Percentiles rank a stretch among this genome's conserved stretches.
Conservation (phyloP, 2,888 invertebrate species). For the Callosobruchus maculatus region DNA sequence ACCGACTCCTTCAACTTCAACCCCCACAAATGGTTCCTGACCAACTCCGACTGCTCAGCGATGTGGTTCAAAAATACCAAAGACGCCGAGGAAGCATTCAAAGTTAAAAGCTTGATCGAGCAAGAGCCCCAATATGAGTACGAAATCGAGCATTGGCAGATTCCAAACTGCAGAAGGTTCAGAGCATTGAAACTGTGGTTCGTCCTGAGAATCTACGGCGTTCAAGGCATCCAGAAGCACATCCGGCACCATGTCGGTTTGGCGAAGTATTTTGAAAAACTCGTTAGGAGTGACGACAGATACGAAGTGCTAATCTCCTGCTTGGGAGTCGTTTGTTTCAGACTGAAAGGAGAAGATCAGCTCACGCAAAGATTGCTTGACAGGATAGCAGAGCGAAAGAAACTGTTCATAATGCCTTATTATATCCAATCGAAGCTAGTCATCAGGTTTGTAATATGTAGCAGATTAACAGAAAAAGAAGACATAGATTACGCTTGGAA, state of each 20-base stretch:
- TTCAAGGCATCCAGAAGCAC: slow-evolving; percentile 72
- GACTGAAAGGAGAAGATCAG: slow-evolving; percentile 65
- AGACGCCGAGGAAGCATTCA: slow-evolving; percentile 79
- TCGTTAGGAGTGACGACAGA: slow-evolving; percentile 66
- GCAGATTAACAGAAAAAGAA: slow-evolving; percentile 61
- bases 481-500: slow-evolving; percentile 73
- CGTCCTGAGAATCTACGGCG: slow-evolving; percentile 78
- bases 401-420: slow-evolving; percentile 80
- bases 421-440: slow-evolving; percentile 65
- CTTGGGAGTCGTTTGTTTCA: slow-evolving; percentile 79
- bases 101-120: slow-evolving; percentile 52
- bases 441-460: slow-evolving; percentile 79
- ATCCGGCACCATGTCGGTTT: slow-evolving; percentile 72
- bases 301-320: slow-evolving; percentile 66
- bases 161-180: slow-evolving; percentile 82
- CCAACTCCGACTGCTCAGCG: slow-evolving; percentile 93
- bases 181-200: slow-evolving; percentile 93
- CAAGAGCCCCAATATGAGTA: slow-evolving; percentile 51
- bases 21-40: slow-evolving; percentile 92
- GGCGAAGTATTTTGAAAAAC: slow-evolving; percentile 73
- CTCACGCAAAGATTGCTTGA: slow-evolving; percentile 69
- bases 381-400: slow-evolving; percentile 68
- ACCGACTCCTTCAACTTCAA: slow-evolving; percentile 92
- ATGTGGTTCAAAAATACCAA: slow-evolving; percentile 85
- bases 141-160: slow-evolving; percentile 89